Evolutionary conservation across 2,888 invertebrate species (phyloP), one percentile per base, ranked within the genome.

Genomic region (Calliopum simillimum): DNA sequence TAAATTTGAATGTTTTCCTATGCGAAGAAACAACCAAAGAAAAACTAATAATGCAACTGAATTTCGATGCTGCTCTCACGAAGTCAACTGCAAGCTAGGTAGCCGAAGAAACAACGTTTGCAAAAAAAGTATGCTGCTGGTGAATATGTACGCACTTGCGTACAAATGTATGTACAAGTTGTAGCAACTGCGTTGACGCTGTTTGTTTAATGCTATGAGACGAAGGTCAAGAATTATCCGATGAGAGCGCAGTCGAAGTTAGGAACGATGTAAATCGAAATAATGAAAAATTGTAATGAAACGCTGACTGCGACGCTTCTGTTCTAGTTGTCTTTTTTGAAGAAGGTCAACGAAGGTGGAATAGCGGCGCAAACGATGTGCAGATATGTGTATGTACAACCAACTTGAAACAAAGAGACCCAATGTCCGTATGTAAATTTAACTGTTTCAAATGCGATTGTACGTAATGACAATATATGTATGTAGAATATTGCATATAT

Each of bases 251-350:
- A 19, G 8, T 19, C 13, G 3, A 49, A n/a, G 14, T 11, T 4
- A 49, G n/a, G 49, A 49, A 49, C 49, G 49, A 49, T 49, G 49
- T 49, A 2, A 49, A 47, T n/a, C 13, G n/a, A 47, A 47, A 47
- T n/a, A 6, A 47, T 47, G 47, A 13, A 47, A 49, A 33, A n/a
- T 49, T 49, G 16, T 14, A 19, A 16, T 19, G n/a, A 19, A 14
- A 19, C 8, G 14, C n/a, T 19, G 5, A 19, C 2, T 49, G 11
- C 49, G 33, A 2, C 8, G 33, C 33, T 49, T 49, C 16, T 8
- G 19, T 14, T 47, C 49, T n/a, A 6, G 49, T n/a, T 49, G 14
- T 8, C n/a, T 49, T 49, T 49, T 14, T 19, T 33, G 49, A 16
- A 14, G n/a, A 16, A 49, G 49, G 49, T 49, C 49, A 49, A n/a